phyloP scores from a whole-genome alignment of 2,113 vertebrate species.

The Cyanoramphus novaezelandiae region DNA sequence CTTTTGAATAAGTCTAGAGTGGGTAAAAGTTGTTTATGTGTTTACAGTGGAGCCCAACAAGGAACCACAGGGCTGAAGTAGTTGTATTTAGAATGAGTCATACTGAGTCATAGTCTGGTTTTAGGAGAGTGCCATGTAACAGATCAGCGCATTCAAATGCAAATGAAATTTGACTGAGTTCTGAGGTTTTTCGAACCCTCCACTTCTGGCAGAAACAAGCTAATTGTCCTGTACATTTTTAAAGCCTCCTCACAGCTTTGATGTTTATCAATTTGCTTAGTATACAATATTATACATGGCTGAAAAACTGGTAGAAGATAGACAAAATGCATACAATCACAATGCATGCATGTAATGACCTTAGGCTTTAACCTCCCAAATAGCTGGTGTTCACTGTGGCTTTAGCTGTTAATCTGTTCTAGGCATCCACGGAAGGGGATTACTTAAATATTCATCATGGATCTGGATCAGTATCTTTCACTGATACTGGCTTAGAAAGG shows the following conservation, averaged over 20 bases:
- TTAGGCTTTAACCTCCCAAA: background rate
- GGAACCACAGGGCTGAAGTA: background rate
- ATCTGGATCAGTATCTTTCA: background rate
- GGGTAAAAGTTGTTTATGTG: background rate
- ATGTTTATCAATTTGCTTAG: background rate
- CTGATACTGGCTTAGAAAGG: background rate
- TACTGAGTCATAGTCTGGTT: background rate
- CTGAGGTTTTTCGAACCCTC: background rate
- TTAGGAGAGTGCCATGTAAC: background rate
- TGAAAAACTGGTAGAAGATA: background rate
- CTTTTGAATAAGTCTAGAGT: background rate
- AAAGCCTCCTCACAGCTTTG: background rate
- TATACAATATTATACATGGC: background rate
- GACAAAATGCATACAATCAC: background rate
- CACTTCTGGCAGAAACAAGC: background rate
- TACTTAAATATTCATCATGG: background rate
- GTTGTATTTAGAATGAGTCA: background rate
- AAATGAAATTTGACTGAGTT: background rate
- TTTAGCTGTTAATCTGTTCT: background rate
- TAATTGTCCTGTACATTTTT: background rate
- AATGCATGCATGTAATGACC: background rate
- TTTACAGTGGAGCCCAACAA: background rate
- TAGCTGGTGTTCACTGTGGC: background rate
- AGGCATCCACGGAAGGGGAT: background rate
- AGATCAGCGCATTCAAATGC: background rate